Evolutionary conservation across 2,797 vertebrate species (phyloP), one percentile per base, ranked within the genome.

Genomic region (Gila robusta): DNA sequence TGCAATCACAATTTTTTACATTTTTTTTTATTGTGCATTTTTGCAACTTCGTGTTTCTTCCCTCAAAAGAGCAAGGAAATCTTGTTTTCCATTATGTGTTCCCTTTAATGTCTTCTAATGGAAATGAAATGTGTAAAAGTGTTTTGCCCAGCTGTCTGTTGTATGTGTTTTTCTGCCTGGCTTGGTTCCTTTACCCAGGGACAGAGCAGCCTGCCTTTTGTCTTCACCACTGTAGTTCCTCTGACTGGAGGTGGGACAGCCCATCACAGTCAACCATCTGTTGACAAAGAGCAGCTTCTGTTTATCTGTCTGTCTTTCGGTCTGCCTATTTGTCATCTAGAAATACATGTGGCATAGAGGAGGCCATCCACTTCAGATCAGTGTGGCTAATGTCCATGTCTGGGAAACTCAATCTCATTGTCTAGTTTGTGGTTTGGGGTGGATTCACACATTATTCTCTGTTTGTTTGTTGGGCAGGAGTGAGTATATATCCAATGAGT

Each of bases 201-300:
- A 56, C 62, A 83, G 49, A 70, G 64, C 79, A 69, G 66, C 35
- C 28, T 56, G 41, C 81, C 52, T 83, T 85, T 67, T 77, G 37
- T 83, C 21, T 66, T 49, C 81, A 49, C 59, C 52, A 32, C n/a
- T 85, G 39, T 54, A 87, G 71, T 80, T 72, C 4, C n/a, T 82
- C 35, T 70, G 84, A 83, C 81, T 89, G 39, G 69, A 86, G 82
- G 47, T 74, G 32, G 83, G 82, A 52, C 17, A 1, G 17, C 71
- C 9, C 49, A 3, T 17, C 66, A 44, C 47, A 54, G 81, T 79
- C 64, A 67, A 84, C 90, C 92, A 93, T 93, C 93, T 94, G 93
- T 91, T 92, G 78, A 86, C 86, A 64, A 91, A 91, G 89, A 81
- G 23, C 17, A 44, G 28, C 35, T 78, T 69, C 67, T 71, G 41